Evolutionary conservation across 2,113 vertebrate genomes (phyloP).

Genomic region (Actenoides hombroni): DNA sequence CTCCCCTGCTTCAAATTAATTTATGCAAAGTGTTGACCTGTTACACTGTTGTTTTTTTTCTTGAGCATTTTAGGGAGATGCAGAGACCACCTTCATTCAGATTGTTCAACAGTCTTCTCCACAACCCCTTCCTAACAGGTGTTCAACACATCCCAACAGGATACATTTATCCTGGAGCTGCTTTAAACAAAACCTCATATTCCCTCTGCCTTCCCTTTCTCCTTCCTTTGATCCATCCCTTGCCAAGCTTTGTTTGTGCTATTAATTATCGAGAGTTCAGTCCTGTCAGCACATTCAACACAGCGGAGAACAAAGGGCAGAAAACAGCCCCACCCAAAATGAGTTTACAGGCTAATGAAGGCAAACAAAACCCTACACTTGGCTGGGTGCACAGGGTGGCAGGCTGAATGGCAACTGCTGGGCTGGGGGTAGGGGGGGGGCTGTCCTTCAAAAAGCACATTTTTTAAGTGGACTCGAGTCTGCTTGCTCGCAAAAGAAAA

Average conservation of each 20-base stretch:
- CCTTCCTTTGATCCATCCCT: constrained; percentile 49
- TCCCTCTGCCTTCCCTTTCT: constrained; percentile 46
- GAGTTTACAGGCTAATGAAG: constrained; percentile 64
- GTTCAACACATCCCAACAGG: constrained; percentile 22
- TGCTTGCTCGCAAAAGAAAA: not conserved
- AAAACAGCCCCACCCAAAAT: constrained; percentile 59
- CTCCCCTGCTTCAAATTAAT: not conserved
- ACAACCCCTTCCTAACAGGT: constrained; percentile 35
- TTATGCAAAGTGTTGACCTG: not conserved
- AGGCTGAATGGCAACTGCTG: constrained; percentile 15
- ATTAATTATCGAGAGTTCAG: constrained; percentile 63
- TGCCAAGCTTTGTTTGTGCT: constrained; percentile 48
- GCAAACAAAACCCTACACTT: constrained; percentile 57
- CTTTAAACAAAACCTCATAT: constrained; percentile 40
- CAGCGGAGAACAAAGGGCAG: constrained; percentile 61
- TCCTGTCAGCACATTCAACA: constrained; percentile 58
- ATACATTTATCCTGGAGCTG: not conserved
- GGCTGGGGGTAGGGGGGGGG: not conserved
- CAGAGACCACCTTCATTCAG: not conserved
- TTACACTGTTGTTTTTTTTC: not conserved
- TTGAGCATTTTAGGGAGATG: not conserved
- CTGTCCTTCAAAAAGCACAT: not conserved
- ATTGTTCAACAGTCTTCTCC: not conserved
- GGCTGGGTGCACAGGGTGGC: not conserved
- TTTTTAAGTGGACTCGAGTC: constrained; percentile 2